A percentile compares a stretch with the other conserved stretches of the same genome.
Conservation (phyloP, 2,113 vertebrate genomes). For the Sialia sialis region DNA sequence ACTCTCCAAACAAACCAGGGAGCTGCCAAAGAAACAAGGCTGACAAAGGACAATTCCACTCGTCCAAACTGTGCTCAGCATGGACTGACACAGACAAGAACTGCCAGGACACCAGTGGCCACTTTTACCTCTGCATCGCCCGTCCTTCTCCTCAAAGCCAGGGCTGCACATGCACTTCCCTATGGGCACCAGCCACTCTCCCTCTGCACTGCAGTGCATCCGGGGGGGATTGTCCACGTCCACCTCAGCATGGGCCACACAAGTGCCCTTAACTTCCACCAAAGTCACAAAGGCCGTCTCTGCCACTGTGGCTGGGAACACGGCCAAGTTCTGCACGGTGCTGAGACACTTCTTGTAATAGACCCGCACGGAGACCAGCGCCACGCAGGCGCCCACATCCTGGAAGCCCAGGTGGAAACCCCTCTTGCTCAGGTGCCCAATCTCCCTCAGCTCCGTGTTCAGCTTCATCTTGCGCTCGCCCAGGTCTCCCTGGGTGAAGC, state of each 20-base stretch:
- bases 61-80: not conserved
- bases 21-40: not conserved
- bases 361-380: slow-evolving; percentile 90
- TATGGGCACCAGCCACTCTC: slow-evolving; percentile 95
- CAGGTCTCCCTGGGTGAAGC: slow-evolving; percentile 95
- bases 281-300: slow-evolving; percentile 89
- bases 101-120: not conserved
- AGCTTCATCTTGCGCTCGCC: slow-evolving; percentile 98
- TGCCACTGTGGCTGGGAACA: slow-evolving; percentile 90
- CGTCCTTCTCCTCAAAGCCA: slow-evolving; percentile 92
- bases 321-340: slow-evolving; percentile 87
- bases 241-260: slow-evolving; percentile 88
- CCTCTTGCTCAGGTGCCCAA: slow-evolving; percentile 87
- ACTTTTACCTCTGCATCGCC: slow-evolving; percentile 88
- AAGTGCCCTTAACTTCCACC: slow-evolving; percentile 90
- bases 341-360: slow-evolving; percentile 93
- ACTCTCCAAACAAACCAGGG: not conserved
- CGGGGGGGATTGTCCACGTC: slow-evolving; percentile 87
- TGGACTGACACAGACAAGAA: not conserved
- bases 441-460: slow-evolving; percentile 94
- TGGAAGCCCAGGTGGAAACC: slow-evolving; percentile 97
- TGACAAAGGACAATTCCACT: not conserved
- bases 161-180: slow-evolving; percentile 94
- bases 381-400: slow-evolving; percentile 94
- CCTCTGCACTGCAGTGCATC: slow-evolving; percentile 97